Evolutionary conservation across 2,888 invertebrate genomes (phyloP).

Genomic region (Shargacucullia verbasci): DNA sequence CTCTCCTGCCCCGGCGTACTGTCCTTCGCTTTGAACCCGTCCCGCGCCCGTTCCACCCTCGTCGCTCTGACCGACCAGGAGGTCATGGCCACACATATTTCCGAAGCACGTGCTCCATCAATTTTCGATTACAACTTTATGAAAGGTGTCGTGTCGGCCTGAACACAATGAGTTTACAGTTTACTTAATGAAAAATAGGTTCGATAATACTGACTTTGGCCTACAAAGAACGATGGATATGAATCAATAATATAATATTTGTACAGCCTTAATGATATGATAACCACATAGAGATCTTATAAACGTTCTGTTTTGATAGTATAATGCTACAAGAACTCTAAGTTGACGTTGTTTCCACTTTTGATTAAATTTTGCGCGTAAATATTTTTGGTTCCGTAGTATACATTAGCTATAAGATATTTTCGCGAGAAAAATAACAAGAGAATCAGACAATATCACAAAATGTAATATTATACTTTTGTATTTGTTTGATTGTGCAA

Average conservation of each 20-base stretch:
- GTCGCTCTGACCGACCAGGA: slow-evolving; percentile 75
- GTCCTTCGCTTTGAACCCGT: slow-evolving; percentile 70
- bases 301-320: slow-evolving; percentile 1
- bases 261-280: slow-evolving; percentile 5
- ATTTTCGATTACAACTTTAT: slow-evolving; percentile 59
- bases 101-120: slow-evolving; percentile 69
- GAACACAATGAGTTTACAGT: slow-evolving; percentile 20
- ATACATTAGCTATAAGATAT: neutral
- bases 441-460: slow-evolving; percentile 48
- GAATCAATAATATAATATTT: slow-evolving; percentile 5
- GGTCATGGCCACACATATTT: slow-evolving; percentile 85
- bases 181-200: slow-evolving; percentile 17
- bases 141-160: slow-evolving; percentile 30
- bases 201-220: slow-evolving; percentile 7
- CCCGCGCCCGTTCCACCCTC: slow-evolving; percentile 64
- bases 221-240: slow-evolving; percentile 18
- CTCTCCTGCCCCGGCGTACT: slow-evolving; percentile 46
- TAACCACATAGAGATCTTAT: slow-evolving; percentile 6
- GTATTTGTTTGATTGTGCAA: slow-evolving; percentile 71
- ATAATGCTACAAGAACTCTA: neutral
- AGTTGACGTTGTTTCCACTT: slow-evolving; percentile 6
- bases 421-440: slow-evolving; percentile 4
- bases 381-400: neutral
- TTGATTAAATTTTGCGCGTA: slow-evolving; percentile 4
- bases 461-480: slow-evolving; percentile 60